These are phyloP conservation scores for Dinomys branickii DNA, from an alignment of 2,113 vertebrate genomes.

Conservation along the genomic window DNA sequence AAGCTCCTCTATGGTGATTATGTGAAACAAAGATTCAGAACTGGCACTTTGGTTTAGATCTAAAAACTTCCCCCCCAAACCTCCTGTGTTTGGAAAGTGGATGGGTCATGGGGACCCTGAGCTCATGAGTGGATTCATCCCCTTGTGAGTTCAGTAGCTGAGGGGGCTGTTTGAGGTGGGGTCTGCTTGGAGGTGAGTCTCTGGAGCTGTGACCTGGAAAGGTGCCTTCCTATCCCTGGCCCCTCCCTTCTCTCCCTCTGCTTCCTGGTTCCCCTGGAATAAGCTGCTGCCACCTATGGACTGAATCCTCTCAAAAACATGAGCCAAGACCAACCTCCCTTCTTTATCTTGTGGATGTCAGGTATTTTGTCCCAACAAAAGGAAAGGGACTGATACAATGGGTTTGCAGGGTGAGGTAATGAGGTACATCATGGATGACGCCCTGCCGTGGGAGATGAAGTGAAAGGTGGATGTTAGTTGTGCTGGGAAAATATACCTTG, in stretches of 20 bases:
- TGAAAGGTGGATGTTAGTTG: no score
- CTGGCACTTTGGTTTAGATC: not conserved
- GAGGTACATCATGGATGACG: accelerated
- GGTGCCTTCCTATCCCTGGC: not conserved
- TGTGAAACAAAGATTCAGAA: not conserved
- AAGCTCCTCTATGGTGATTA: not conserved
- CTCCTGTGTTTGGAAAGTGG: not conserved
- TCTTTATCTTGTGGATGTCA: not conserved
- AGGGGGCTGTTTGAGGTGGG: not conserved
- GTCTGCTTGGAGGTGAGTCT: not conserved
- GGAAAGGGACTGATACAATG: not conserved
- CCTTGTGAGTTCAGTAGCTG: not conserved
- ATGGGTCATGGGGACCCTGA: not conserved
- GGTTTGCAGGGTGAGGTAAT: no score
- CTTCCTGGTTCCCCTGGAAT: not conserved
- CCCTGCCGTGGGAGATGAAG: not conserved
- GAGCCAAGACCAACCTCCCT: not conserved
- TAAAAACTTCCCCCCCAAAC: not conserved
- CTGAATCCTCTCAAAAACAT: not conserved
- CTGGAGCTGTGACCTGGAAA: not conserved
- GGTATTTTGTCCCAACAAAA: not conserved
- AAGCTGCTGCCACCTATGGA: not conserved
- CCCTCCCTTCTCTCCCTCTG: not conserved
- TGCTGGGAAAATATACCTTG: not conserved
- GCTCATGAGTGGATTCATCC: not conserved